A percentile compares a stretch with the other conserved stretches of the same genome.
These are phyloP conservation scores for Columba livia DNA, from an alignment of 2,113 vertebrate genomes.

Conservation along the genomic window DNA sequence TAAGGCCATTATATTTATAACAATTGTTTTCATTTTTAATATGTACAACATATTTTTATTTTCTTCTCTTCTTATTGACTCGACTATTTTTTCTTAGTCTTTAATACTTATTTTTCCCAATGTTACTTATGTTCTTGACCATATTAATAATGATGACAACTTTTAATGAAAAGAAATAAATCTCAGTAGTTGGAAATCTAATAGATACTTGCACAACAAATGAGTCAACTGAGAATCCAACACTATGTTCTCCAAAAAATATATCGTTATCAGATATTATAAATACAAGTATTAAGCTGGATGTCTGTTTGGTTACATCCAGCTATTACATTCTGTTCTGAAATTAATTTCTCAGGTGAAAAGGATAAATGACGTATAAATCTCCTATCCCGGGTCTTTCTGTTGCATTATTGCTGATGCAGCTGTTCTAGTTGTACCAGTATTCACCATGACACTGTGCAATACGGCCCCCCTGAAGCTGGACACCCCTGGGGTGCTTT, in stretches of 20 bases:
- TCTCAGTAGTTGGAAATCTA: conserved; percentile 12
- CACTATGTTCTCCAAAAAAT: background rate
- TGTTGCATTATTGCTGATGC: background rate
- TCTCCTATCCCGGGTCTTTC: background rate
- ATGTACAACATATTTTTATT: conserved; percentile 59
- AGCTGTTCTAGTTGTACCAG: background rate
- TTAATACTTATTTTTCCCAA: conserved; percentile 47
- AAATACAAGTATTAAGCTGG: background rate
- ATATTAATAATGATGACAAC: conserved; percentile 5
- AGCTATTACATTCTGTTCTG: background rate
- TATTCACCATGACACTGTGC: background rate
- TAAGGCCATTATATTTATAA: conserved; percentile 62
- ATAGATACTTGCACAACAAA: conserved; percentile 15
- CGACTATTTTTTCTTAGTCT: conserved; percentile 54
- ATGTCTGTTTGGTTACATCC: background rate
- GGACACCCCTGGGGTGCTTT: background rate
- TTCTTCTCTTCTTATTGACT: conserved; percentile 55
- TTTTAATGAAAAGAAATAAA: conserved; percentile 52
- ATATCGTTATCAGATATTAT: background rate
- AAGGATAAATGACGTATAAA: background rate
- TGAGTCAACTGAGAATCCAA: conserved; percentile 9
- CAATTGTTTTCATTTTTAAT: conserved; percentile 72
- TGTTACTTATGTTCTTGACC: conserved; percentile 14
- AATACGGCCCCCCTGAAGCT: background rate
- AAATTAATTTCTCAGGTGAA: conserved; percentile 13